Conservation (phyloP, 2,888 invertebrate genomes). For the Caenorhabditis sp. region DNA sequence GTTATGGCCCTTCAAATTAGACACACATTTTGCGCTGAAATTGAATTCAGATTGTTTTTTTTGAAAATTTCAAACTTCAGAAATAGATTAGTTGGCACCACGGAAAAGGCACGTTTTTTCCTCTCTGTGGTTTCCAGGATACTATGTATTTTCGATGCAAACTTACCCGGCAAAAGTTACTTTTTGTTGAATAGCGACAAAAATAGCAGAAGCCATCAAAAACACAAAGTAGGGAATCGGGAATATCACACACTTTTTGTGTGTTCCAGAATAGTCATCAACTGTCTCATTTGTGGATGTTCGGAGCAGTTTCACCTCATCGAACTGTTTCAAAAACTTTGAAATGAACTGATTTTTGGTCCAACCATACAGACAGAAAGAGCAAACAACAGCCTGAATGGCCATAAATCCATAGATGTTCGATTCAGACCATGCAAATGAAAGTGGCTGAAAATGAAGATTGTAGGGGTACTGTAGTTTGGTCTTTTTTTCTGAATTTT, state of each 20-base stretch:
- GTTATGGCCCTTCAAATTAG: no score
- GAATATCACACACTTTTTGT: constrained; percentile 17
- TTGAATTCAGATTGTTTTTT: no score
- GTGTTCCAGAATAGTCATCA: constrained; percentile 23
- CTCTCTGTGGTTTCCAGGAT: no score
- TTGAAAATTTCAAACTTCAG: no score
- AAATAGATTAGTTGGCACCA: no score
- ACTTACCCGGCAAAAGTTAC: constrained; percentile 18
- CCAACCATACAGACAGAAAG: constrained; percentile 31
- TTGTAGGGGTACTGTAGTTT: no score
- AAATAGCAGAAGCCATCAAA: constrained; percentile 12
- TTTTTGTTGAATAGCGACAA: constrained; percentile 19
- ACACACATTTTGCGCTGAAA: no score
- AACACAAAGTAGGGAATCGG: constrained; percentile 10
- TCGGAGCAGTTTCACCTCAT: constrained; percentile 1
- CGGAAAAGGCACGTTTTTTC: no score
- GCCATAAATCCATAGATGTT: constrained; percentile 33
- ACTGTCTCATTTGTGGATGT: constrained; percentile 13
- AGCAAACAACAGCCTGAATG: constrained; percentile 19
- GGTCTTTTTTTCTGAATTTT: no score
- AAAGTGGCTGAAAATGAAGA: constrained; percentile 1
- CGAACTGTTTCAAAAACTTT: constrained; percentile 13
- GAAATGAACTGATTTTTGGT: constrained; percentile 21
- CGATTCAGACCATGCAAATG: constrained; percentile 28
- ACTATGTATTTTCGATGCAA: no score